Base-by-base conservation (phyloP, 1,140 invertebrate genomes). In the Globodera ellingtonae region DNA sequence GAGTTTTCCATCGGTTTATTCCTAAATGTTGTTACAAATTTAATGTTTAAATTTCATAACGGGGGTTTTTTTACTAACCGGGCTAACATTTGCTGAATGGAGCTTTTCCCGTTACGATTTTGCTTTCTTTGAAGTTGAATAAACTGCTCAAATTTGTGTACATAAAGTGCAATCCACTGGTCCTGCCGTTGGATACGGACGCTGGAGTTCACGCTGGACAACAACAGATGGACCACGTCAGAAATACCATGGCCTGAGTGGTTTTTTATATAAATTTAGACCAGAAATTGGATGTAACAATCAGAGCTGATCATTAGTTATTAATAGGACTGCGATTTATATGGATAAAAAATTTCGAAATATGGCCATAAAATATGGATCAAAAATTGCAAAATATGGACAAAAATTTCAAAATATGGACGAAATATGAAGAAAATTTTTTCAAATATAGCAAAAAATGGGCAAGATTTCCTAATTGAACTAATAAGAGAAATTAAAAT, bases 181-280 rank as follows among this genome's bases (percentile, higher is more conserved):
- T 70, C 67, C 67, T 6, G n/a, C 2, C 10, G 13, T 9, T 44
- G 67, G 10, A 70, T 13, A 5, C 67, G 21, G 9, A 70, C 13
- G 67, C 67, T 70, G 9, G 67, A 70, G 24, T 70, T 70, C 35
- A 70, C 67, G 67, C 67, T 70, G 67, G 35, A 70, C 67, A 70
- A 47, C 67, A 70, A 18, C 13, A 70, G 46, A 47, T 70, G 67
- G 7, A 21, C 67, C 67, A 70, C 5, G 46, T 70, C 67, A 21
- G 67, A 70, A 70, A 70, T 70, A 1, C 67, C 67, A 70, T 47
- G n/a, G 4, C 67, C 67, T 70, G 7, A 47, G n/a, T 5, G 1
- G 18, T 10, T 13, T 35, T 35, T 35, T 35, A 35, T 35, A 35
- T 35, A 35, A 35, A 35, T 35, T 35, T 35, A 35, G 35, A 35